Evolutionary conservation across 2,888 invertebrate genomes (phyloP).

Genomic region (Pyralis farinalis): DNA sequence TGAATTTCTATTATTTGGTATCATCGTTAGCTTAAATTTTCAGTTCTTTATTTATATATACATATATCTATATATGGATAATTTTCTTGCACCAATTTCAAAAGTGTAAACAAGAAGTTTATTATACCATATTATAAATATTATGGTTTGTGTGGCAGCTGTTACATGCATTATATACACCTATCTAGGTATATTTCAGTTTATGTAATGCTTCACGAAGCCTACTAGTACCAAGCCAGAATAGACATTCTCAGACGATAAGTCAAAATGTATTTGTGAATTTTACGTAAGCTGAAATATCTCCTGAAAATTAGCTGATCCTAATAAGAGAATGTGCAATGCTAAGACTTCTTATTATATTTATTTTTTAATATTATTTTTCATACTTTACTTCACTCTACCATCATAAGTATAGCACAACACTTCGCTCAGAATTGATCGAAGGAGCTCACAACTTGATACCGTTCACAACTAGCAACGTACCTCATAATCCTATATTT

Average conservation of each 20-base stretch:
- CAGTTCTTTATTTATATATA: constrained; percentile 6
- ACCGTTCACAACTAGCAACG: constrained; percentile 25
- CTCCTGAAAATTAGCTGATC: constrained; percentile 66
- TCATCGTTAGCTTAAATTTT: neutral
- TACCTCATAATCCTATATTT: too few species aligned
- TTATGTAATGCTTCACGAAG: constrained; percentile 27
- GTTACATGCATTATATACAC: constrained; percentile 72
- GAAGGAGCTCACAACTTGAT: constrained; percentile 44
- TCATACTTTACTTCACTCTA: constrained; percentile 68
- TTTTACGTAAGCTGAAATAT: constrained; percentile 55
- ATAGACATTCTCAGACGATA: too few species aligned
- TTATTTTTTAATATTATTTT: constrained; percentile 66
- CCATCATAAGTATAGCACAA: constrained; percentile 57
- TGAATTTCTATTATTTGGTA: neutral
- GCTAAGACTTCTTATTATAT: constrained; percentile 76
- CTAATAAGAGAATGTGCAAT: constrained; percentile 79
- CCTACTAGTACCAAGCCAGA: too few species aligned
- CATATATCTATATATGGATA: too few species aligned
- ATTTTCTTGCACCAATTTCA: constrained; percentile 71
- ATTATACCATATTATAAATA: constrained; percentile 42
- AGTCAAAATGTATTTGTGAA: neutral
- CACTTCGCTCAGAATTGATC: constrained; percentile 47
- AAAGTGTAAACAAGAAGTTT: constrained; percentile 31
- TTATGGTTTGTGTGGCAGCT: constrained; percentile 73
- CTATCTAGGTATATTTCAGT: constrained; percentile 64